Conservation (phyloP, 2,113 vertebrate genomes). For the Monarcha castaneiventris region DNA sequence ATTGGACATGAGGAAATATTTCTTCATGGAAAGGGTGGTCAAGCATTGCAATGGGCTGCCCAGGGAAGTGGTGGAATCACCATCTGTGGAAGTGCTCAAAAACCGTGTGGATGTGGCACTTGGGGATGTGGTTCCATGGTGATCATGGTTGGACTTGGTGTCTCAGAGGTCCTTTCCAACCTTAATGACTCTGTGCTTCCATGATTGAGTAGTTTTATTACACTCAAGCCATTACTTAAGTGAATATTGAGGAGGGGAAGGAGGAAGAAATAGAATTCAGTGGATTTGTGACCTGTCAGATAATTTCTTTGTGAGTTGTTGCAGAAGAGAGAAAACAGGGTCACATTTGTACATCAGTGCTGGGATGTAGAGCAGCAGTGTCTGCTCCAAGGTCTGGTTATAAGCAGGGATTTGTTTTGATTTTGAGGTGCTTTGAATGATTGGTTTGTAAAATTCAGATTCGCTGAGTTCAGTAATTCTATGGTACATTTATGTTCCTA, state of each 20-base stretch:
- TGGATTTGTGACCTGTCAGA: background rate
- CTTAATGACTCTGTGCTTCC: background rate
- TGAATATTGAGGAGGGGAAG: background rate
- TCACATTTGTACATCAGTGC: fast-evolving
- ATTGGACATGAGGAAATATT: background rate
- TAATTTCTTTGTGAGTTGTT: background rate
- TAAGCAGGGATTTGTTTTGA: background rate
- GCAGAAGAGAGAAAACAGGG: background rate
- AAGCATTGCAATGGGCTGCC: background rate
- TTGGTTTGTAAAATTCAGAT: background rate
- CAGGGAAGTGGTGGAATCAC: background rate
- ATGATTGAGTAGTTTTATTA: background rate
- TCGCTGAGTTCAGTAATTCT: background rate
- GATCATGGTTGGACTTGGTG: background rate
- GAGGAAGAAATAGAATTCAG: background rate
- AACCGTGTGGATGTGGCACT: background rate
- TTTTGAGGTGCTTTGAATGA: background rate
- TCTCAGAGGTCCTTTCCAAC: background rate
- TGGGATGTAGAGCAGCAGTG: background rate
- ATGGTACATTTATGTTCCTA: background rate
- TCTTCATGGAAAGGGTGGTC: too few relatives aligned
- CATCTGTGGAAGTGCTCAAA: background rate
- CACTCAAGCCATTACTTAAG: background rate
- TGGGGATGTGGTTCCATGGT: background rate
- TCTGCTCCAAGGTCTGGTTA: background rate